Conservation (phyloP, 2,113 vertebrate genomes). For the Mormoops blainvillei region DNA sequence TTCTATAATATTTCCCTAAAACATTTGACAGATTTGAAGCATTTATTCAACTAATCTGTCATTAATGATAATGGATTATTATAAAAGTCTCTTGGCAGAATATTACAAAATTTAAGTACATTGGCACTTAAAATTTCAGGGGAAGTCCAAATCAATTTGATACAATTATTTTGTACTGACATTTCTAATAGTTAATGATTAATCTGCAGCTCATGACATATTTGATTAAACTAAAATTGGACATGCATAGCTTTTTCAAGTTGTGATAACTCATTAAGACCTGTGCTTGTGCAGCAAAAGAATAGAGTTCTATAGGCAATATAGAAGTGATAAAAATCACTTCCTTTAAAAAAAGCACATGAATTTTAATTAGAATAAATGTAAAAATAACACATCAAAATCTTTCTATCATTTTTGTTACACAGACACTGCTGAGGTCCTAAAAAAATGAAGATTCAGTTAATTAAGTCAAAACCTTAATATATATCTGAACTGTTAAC, state of each 20-base stretch:
- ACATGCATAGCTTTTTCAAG: slow-evolving; percentile 3
- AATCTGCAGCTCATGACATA: neutral
- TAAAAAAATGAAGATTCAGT: slow-evolving; percentile 59
- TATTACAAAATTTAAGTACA: neutral
- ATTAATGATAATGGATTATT: neutral
- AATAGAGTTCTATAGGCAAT: neutral
- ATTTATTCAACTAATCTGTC: neutral
- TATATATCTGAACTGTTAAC: neutral
- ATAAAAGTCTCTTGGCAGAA: neutral
- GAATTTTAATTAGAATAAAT: slow-evolving; percentile 64
- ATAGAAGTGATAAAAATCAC: neutral
- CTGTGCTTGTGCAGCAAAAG: neutral
- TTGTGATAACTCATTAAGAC: slow-evolving; percentile 39
- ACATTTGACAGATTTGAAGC: neutral
- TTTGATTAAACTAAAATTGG: slow-evolving; percentile 27
- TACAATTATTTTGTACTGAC: neutral
- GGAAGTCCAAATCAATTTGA: slow-evolving; percentile 7
- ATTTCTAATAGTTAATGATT: neutral
- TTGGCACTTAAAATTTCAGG: slow-evolving; percentile 22
- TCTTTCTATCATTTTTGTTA: slow-evolving; percentile 47
- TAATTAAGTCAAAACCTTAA: slow-evolving; percentile 69
- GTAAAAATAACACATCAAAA: slow-evolving; percentile 59
- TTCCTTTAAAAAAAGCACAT: slow-evolving; percentile 30
- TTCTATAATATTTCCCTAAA: neutral
- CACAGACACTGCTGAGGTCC: slow-evolving; percentile 27